phyloP scores from a whole-genome alignment of 53 echinoderm and acorn worm genomes.

The Patiria pectinifera region DNA sequence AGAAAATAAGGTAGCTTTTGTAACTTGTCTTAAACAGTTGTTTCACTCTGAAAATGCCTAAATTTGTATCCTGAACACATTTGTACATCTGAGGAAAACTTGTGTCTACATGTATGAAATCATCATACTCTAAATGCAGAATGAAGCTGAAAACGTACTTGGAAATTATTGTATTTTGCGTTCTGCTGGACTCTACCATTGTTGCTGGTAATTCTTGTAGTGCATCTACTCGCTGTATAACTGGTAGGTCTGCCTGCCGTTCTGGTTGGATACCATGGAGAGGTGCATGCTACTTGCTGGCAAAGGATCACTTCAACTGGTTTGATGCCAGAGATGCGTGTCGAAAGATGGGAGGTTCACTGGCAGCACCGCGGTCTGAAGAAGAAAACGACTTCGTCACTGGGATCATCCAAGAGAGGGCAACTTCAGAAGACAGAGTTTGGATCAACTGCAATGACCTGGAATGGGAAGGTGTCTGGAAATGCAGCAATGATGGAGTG shows the following conservation, averaged over 20 bases:
- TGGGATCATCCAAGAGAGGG: not conserved
- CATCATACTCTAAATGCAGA: too few species aligned
- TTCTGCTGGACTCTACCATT: not conserved
- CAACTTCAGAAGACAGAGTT: not conserved
- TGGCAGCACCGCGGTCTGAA: not conserved
- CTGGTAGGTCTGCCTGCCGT: not conserved
- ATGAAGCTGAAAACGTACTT: not conserved
- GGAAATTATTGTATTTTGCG: not conserved
- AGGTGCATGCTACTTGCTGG: slow-evolving; percentile 2
- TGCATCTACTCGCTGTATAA: not conserved
- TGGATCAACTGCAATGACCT: slow-evolving; percentile 23
- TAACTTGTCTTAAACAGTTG: too few species aligned
- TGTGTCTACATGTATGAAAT: too few species aligned
- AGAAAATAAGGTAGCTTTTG: too few species aligned
- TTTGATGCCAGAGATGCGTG: not conserved
- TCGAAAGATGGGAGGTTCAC: not conserved
- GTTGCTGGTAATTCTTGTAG: not conserved
- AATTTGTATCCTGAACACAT: too few species aligned
- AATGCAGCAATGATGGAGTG: not conserved
- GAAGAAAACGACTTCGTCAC: not conserved
- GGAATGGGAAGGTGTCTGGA: not conserved
- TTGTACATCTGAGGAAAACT: too few species aligned
- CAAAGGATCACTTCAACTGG: not conserved
- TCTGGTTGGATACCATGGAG: not conserved
- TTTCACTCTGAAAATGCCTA: too few species aligned